Conservation (phyloP, 2,113 vertebrate species). For the Megaleporinus macrocephalus region DNA sequence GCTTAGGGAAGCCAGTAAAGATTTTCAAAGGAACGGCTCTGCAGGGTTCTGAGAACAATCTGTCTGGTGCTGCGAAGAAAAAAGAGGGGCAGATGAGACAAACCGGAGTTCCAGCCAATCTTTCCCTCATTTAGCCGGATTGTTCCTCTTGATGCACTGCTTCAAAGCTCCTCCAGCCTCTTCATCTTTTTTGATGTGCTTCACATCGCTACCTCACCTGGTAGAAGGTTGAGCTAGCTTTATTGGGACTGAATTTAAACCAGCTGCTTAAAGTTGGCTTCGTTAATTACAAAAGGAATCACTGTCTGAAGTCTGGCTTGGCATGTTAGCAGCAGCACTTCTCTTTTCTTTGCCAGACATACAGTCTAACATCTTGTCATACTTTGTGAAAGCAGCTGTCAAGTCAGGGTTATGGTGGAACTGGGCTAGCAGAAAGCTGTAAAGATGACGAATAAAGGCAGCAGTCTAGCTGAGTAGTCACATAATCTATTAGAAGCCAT, state of each 20-base stretch:
- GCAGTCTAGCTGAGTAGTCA: neutral
- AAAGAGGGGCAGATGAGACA: slow-evolving; percentile 10
- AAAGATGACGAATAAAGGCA: neutral
- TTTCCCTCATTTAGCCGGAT: slow-evolving; percentile 34
- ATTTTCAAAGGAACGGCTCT: slow-evolving; percentile 48
- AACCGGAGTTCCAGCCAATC: slow-evolving; percentile 18
- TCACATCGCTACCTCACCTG: slow-evolving; percentile 26
- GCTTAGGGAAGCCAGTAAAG: slow-evolving; percentile 25
- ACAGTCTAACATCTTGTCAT: neutral
- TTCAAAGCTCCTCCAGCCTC: slow-evolving; percentile 26
- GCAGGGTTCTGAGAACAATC: slow-evolving; percentile 45
- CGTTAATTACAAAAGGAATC: slow-evolving; percentile 29
- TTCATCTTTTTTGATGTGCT: slow-evolving; percentile 36
- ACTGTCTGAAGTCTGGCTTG: slow-evolving; percentile 17
- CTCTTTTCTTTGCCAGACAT: neutral
- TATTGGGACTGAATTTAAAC: slow-evolving; percentile 20
- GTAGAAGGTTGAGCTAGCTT: slow-evolving; percentile 1
- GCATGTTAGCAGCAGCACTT: slow-evolving; percentile 12
- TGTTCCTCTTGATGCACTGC: slow-evolving; percentile 20
- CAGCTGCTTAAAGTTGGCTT: neutral
- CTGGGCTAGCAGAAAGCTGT: neutral
- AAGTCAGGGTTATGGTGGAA: neutral
- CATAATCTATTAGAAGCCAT: neutral
- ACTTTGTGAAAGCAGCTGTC: neutral
- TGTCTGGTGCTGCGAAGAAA: slow-evolving; percentile 20